These are phyloP conservation scores for Dastarcus helophoroides DNA, from an alignment of 2,888 invertebrate species.

Conservation along the genomic window DNA sequence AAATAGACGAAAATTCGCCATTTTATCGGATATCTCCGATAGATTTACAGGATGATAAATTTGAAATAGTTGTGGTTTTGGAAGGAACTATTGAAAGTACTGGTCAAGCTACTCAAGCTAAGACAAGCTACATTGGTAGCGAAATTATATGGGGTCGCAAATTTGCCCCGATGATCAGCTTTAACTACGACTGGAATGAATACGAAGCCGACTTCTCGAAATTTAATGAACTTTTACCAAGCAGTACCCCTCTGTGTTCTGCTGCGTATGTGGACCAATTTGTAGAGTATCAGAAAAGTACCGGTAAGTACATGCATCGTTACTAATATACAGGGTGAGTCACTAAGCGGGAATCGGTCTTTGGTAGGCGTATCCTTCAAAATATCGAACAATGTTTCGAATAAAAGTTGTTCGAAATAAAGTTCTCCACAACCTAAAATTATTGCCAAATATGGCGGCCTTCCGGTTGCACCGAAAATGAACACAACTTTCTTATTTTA, in stretches of 20 bases:
- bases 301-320: no score
- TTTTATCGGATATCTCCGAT: conserved; percentile 76
- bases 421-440: no score
- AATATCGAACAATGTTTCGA: no score
- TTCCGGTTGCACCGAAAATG: no score
- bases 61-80: conserved; percentile 72
- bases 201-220: conserved; percentile 74
- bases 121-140: conserved; percentile 61
- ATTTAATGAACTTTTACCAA: conserved; percentile 67
- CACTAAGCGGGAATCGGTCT: no score
- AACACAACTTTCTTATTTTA: no score
- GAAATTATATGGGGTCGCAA: conserved; percentile 77
- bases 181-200: conserved; percentile 51
- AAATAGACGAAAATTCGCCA: conserved; percentile 71
- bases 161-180: conserved; percentile 62
- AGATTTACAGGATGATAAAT: conserved; percentile 66
- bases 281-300: no score
- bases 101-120: conserved; percentile 64
- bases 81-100: conserved; percentile 83
- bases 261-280: conserved; percentile 50
- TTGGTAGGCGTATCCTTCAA: no score
- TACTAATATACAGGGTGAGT: no score
- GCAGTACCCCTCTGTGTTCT: conserved; percentile 73
- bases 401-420: no score
- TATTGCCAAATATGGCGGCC: no score